phyloP scores from a whole-genome alignment of 2,797 vertebrate species.

The Trichosurus vulpecula region DNA sequence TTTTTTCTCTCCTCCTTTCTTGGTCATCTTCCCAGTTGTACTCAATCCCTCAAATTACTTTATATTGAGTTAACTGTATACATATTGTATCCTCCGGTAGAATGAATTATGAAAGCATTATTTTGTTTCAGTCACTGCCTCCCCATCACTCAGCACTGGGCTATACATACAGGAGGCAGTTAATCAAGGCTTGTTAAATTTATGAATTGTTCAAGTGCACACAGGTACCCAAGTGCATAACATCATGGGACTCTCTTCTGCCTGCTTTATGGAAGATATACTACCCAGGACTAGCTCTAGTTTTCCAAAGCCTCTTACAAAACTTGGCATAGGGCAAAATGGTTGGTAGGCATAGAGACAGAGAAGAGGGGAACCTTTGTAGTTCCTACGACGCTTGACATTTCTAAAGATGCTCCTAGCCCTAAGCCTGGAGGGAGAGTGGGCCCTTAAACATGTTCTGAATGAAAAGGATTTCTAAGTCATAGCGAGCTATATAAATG shows the following conservation, averaged over 20 bases:
- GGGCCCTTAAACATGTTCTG: background rate
- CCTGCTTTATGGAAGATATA: background rate
- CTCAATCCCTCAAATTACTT: background rate
- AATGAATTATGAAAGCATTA: background rate
- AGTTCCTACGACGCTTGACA: background rate
- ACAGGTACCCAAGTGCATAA: background rate
- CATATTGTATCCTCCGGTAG: background rate
- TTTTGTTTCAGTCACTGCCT: background rate
- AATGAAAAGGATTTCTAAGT: background rate
- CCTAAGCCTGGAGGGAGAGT: background rate
- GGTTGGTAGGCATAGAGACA: background rate
- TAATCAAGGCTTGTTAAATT: background rate
- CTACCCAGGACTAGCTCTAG: background rate
- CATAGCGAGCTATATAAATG: background rate
- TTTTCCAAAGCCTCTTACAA: background rate
- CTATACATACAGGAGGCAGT: background rate
- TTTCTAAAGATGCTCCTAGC: background rate
- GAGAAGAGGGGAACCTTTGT: background rate
- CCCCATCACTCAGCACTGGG: background rate
- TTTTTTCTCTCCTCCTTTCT: background rate
- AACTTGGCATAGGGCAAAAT: background rate
- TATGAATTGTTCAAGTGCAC: background rate
- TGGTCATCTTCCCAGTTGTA: background rate
- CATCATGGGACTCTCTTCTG: background rate
- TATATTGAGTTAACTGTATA: background rate